Base-by-base conservation (phyloP, 2,888 invertebrate species). In the Phaonia tiefii region DNA sequence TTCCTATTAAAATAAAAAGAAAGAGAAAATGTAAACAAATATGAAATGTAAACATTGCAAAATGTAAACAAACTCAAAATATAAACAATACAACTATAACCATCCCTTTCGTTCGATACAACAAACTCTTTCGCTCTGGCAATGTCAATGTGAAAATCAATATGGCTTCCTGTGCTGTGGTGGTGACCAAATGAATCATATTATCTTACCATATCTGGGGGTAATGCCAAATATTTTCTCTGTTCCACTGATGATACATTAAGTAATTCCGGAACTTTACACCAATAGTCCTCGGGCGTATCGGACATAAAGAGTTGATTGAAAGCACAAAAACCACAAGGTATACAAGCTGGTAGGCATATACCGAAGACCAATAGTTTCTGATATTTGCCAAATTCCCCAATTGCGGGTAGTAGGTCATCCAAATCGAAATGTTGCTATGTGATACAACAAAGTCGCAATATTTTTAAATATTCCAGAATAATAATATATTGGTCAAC, bases 291-390 rank as follows among this genome's bases (percentile, higher is more conserved):
- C 44, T 95, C 94, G 0, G 97, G 97, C 42, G 94, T 93, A 86
- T 96, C 95, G n/a, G 97, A 94, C 96, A 98, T 97, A 91, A 98
- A 98, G 44, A 98, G 92, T 91, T 97, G 97, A 91, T 97, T 97
- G 91, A 98, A 97, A 3, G 97, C 97, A 90, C 96, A 96, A 91
- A 97, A 97, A 37, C 97, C 97, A 87, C 97, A 97, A 0, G 97
- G 96, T 85, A 98, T 93, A 87, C 97, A 96, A 2, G 97, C 96
- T 15, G 97, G 96, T 81, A 97, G 91, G 86, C 97, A 96, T 77
- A 98, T 95, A 70, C 97, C 92, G 94, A 96, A 96, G 22, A 97
- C 92, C 80, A 97, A 91, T 70, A 95, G 91, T 89, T 96, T 96
- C 89, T 98, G 98, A 90, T 97, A 98, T 46, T 93, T 92, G 63